Conservation (phyloP, 2,797 vertebrate genomes). For the Acrocephalus scirpaceus region DNA sequence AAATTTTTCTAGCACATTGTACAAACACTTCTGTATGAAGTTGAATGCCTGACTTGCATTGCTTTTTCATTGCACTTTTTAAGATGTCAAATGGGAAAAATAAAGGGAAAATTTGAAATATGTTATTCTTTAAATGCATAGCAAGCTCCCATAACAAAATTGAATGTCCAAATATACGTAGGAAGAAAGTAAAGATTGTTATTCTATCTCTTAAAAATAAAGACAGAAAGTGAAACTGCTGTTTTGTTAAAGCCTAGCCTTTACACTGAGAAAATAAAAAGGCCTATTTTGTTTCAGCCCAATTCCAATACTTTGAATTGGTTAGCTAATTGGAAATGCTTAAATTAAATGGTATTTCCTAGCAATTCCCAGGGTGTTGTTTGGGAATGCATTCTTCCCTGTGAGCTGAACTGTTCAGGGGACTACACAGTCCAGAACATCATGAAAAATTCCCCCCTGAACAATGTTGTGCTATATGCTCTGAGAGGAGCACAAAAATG, state of each 20-base stretch:
- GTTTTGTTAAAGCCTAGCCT: not conserved
- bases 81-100: not conserved
- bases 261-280: not conserved
- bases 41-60: not conserved
- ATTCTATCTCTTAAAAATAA: not conserved
- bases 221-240: not conserved
- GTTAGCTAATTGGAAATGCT: not conserved
- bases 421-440: not conserved
- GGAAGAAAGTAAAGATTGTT: not conserved
- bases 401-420: not conserved
- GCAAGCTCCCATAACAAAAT: not conserved
- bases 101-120: not conserved
- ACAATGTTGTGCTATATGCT: not conserved
- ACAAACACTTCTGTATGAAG: not conserved
- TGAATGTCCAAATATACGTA: not conserved
- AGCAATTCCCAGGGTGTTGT: not conserved
- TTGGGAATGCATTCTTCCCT: not conserved
- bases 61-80: not conserved
- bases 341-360: not conserved
- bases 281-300: not conserved
- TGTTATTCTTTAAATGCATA: not conserved
- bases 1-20: not conserved
- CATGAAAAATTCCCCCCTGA: not conserved
- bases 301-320: not conserved
- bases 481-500: not conserved